phyloP scores from a whole-genome alignment of 2,888 invertebrate genomes.

The Parascotia fuliginaria region DNA sequence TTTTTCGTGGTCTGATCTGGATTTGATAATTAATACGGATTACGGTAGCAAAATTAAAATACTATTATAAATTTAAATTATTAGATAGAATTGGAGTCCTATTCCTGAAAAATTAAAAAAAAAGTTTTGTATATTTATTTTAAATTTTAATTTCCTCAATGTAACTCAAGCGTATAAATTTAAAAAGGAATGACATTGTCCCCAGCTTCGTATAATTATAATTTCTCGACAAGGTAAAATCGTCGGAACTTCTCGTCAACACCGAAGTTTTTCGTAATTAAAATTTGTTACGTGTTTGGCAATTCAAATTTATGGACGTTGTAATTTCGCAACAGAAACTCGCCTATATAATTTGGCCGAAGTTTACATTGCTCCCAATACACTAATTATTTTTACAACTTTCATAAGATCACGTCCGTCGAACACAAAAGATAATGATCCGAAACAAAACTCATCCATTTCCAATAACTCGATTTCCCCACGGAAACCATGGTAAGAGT shows the following conservation, averaged over 20 bases:
- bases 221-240: slow-evolving; percentile 2
- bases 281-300: slow-evolving; percentile 13
- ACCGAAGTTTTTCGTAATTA: slow-evolving; percentile 13
- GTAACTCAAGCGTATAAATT: background rate
- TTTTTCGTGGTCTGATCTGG: no score
- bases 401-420: slow-evolving; percentile 32
- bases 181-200: background rate
- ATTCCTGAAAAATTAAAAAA: no score
- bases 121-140: no score
- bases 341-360: slow-evolving; percentile 19
- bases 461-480: slow-evolving; percentile 36
- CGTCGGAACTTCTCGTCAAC: background rate
- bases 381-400: slow-evolving; percentile 37
- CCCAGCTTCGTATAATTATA: background rate
- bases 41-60: no score
- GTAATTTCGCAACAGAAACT: slow-evolving; percentile 8
- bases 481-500: slow-evolving; percentile 5
- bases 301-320: slow-evolving; percentile 11
- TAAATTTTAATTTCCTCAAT: background rate
- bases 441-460: slow-evolving; percentile 37
- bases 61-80: no score
- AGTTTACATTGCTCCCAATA: slow-evolving; percentile 39
- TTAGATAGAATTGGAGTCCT: no score
- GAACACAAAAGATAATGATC: slow-evolving; percentile 41
- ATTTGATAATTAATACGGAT: no score